Percentiles rank a stretch among this genome's conserved stretches.
Conservation (phyloP, 2,113 vertebrate species). For the Tursiops truncatus region DNA sequence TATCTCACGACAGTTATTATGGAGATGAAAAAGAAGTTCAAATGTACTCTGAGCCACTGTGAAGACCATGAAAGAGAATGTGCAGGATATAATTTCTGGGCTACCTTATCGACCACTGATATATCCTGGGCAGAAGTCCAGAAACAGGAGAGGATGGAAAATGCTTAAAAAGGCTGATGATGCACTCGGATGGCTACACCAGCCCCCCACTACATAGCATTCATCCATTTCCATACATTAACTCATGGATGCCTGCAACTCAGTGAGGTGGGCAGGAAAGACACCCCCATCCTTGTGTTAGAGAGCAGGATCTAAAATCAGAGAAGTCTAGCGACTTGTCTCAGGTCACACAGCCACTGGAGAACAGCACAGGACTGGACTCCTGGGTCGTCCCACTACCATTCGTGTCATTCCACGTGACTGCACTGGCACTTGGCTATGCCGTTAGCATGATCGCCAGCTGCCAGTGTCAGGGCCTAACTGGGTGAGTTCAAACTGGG, state of each 20-base stretch:
- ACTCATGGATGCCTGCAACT: background rate
- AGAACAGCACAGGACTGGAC: background rate
- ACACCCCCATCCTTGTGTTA: background rate
- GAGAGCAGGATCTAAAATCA: background rate
- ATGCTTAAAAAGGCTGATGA: background rate
- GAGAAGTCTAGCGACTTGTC: background rate
- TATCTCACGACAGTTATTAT: background rate
- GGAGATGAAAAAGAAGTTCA: background rate
- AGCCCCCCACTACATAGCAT: background rate
- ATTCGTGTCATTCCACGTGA: background rate
- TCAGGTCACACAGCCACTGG: background rate
- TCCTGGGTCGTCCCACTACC: background rate
- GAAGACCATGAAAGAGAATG: background rate
- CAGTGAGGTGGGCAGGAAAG: background rate
- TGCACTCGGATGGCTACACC: background rate
- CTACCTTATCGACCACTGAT: background rate
- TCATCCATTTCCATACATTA: background rate
- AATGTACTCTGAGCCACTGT: background rate
- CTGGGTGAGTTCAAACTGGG: background rate
- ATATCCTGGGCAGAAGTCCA: background rate
- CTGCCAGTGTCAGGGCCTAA: background rate
- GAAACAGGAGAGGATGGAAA: background rate
- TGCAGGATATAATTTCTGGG: background rate
- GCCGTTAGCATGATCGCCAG: background rate
- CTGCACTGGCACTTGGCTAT: background rate